Base-by-base conservation (phyloP, 2,113 vertebrate species). In the Onychostruthus taczanowskii region DNA sequence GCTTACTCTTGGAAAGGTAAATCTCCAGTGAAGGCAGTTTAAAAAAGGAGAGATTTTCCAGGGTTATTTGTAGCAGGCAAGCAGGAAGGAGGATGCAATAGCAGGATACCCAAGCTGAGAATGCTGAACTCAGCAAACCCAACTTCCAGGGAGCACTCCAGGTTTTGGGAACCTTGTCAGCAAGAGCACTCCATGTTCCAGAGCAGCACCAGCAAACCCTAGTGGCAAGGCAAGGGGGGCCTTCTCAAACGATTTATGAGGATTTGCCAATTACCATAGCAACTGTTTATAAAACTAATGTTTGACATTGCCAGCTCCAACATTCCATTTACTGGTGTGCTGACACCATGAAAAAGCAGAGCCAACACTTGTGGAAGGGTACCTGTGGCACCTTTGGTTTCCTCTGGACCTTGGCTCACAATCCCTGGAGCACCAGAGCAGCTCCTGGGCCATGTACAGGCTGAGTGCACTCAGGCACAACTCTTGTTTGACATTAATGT, bases 381-480 rank as follows among this genome's bases (percentile, higher is more conserved):
- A 50, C 50, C 64, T 26, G 77, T 4, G 62, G 15, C 26, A n/a
- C 33, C 47, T 43, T 1, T 18, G 66, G 47, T 11, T 18, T 75
- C 72, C 76, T 37, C 53, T 35, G 52, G 56, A 55, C 6, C 44
- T 10, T 7, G 62, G 69, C 2, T 52, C 46, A 10, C 58, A 28
- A 5, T 3, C 44, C 37, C 90, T 15, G 5, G 41, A 66, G 64
- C 5, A 31, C 4, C 21, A 11, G 43, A 46, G 17, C 37, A 67
- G 37, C 44, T 46, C 28, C 76, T 50, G 61, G 41, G 16, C 28
- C 0, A 0, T 8, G 18, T 0, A 6, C 0, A 46, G 49, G n/a
- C 74, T 75, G 56, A 59, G 41, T 47, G 52, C 39, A 2, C 5
- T 8, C 76, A 7, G 52, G 9, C 3, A 3, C 4, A 41, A 8